These are phyloP conservation scores for Thaumatotibia leucotreta DNA, from an alignment of 1,140 invertebrate genomes.

Conservation along the genomic window DNA sequence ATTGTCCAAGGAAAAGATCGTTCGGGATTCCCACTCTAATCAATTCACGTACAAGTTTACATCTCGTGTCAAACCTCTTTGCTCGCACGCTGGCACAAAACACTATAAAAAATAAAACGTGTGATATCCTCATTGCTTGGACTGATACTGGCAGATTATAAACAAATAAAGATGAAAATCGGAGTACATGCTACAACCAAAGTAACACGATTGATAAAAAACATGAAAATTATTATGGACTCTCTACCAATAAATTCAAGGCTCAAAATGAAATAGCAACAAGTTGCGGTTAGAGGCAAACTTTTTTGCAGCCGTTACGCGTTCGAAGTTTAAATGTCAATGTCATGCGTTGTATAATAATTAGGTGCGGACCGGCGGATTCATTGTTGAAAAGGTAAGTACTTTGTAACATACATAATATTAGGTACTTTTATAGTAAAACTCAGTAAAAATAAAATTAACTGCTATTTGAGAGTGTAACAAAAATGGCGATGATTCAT, in stretches of 20 bases:
- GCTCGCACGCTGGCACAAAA: conserved; percentile 5
- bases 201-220: not conserved
- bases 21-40: conserved; percentile 43
- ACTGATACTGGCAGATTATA: conserved; percentile 13
- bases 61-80: conserved; percentile 47
- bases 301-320: not conserved
- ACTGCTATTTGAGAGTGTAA: too few species aligned
- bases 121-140: conserved; percentile 28
- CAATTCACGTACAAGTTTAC: conserved; percentile 48
- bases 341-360: conserved; percentile 21
- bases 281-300: not conserved
- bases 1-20: conserved; percentile 50
- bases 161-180: conserved; percentile 3
- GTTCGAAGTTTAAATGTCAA: conserved; percentile 33
- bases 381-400: not conserved
- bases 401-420: not conserved
- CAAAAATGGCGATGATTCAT: too few species aligned
- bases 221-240: not conserved
- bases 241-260: not conserved
- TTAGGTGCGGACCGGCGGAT: not conserved
- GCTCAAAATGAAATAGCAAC: not conserved
- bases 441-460: too few species aligned
- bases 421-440: too few species aligned
- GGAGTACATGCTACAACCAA: not conserved
- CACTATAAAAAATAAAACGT: conserved; percentile 28